Conservation (phyloP, 2,113 vertebrate genomes). For the Trinectes maculatus region DNA sequence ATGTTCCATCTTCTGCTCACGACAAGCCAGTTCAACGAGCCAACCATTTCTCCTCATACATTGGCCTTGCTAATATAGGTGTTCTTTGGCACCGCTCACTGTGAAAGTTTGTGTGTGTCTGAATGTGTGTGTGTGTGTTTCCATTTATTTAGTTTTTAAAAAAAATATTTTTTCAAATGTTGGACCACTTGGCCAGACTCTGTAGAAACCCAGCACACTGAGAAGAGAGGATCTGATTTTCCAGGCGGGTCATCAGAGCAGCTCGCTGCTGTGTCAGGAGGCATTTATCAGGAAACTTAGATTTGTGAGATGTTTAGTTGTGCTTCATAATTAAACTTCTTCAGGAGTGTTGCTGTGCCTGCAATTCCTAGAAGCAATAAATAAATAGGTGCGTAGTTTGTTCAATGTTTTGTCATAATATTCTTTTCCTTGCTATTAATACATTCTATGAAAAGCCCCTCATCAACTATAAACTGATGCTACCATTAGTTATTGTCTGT, state of each 20-base stretch:
- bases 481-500: background rate
- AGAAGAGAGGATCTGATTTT: constrained; percentile 63
- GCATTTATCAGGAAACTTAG: constrained; percentile 59
- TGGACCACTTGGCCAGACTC: constrained; percentile 16
- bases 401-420: constrained; percentile 7
- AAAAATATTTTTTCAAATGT: constrained; percentile 63
- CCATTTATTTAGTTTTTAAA: background rate
- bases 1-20: constrained; percentile 55
- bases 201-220: constrained; percentile 26
- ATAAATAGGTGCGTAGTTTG: constrained; percentile 22
- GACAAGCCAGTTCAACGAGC: constrained; percentile 52
- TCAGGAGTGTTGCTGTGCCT: constrained; percentile 4
- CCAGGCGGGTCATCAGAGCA: constrained; percentile 53
- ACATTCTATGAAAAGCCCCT: background rate
- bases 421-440: background rate
- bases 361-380: constrained; percentile 6
- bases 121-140: background rate
- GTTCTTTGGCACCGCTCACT: constrained; percentile 34
- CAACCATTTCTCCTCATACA: constrained; percentile 54
- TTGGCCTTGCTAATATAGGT: constrained; percentile 66
- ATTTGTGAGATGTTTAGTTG: constrained; percentile 52
- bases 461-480: background rate
- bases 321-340: constrained; percentile 8
- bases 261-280: constrained; percentile 40
- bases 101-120: constrained; percentile 1